Evolutionary conservation across 1,140 invertebrate genomes (phyloP).

Genomic region (Drosophila orena): DNA sequence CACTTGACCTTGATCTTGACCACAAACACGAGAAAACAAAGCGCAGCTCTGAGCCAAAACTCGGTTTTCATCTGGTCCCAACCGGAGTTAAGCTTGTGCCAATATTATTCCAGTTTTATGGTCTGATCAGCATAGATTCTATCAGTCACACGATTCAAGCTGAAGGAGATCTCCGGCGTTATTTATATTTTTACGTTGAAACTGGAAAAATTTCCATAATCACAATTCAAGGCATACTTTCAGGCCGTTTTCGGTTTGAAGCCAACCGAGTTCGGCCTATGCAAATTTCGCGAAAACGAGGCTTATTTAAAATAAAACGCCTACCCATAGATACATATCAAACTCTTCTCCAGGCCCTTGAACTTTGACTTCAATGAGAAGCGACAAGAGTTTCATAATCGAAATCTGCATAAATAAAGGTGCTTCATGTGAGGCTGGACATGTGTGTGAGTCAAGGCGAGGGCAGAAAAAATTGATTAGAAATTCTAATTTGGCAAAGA

Average conservation of each 20-base stretch:
- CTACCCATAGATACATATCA: background rate
- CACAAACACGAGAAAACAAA: conserved; percentile 55
- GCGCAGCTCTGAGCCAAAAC: conserved; percentile 30
- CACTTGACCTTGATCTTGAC: conserved; percentile 74
- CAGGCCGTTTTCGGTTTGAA: conserved; percentile 1
- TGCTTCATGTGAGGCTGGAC: conserved; percentile 36
- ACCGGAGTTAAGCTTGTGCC: conserved; percentile 24
- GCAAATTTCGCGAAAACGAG: conserved; percentile 8
- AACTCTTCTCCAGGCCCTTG: conserved; percentile 32
- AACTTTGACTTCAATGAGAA: conserved; percentile 33
- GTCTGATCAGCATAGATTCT: conserved; percentile 29
- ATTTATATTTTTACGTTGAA: background rate
- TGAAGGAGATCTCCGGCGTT: background rate
- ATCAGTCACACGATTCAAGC: background rate
- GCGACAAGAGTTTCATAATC: background rate
- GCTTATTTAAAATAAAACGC: conserved; percentile 5
- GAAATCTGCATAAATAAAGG: conserved; percentile 38
- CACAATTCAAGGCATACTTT: conserved; percentile 18
- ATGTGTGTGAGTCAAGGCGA: conserved; percentile 53
- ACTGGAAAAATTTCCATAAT: conserved; percentile 27
- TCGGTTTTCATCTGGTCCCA: conserved; percentile 16
- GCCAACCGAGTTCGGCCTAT: background rate
- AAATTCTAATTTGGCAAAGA: conserved; percentile 66
- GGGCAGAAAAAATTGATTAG: conserved; percentile 53
- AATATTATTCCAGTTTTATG: conserved; percentile 45